Percentiles rank a stretch among this genome's conserved stretches.
phyloP scores from a whole-genome alignment of 2,888 invertebrate genomes.

The Hypena proboscidalis region DNA sequence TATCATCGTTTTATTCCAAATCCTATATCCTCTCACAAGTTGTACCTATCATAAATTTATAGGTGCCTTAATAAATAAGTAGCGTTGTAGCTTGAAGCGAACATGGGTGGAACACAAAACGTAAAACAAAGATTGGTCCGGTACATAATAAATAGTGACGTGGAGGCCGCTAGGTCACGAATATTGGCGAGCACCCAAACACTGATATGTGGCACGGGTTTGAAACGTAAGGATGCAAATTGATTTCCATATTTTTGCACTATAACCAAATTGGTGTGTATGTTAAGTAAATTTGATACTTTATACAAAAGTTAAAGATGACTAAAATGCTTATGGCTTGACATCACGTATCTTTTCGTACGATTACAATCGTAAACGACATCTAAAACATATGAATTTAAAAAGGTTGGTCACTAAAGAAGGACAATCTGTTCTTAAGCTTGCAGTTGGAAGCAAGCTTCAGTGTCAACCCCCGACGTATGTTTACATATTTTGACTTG shows the following conservation, averaged over 20 bases:
- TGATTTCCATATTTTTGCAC: background rate
- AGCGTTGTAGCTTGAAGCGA: conserved; percentile 28
- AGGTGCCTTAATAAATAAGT: conserved; percentile 42
- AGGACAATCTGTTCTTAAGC: no score
- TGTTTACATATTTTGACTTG: no score
- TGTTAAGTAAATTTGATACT: no score
- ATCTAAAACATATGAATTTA: no score
- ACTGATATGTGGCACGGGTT: conserved; percentile 40
- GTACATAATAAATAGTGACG: conserved; percentile 46
- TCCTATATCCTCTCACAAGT: conserved; percentile 8
- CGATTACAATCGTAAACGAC: no score
- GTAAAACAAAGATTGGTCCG: conserved; percentile 44
- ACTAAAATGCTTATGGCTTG: no score
- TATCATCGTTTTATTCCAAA: conserved; percentile 4
- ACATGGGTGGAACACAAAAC: conserved; percentile 36
- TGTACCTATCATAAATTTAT: conserved; percentile 37
- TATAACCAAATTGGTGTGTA: no score
- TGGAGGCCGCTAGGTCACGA: conserved; percentile 32
- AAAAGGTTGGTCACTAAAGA: no score
- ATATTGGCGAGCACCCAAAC: conserved; percentile 44
- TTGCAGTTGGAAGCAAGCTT: no score
- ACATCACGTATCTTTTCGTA: no score
- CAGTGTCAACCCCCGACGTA: no score
- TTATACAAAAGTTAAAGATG: no score
- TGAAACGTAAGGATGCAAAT: conserved; percentile 3